Evolutionary conservation across 2,113 vertebrate species (phyloP).

Genomic region (Crypturellus undulatus): DNA sequence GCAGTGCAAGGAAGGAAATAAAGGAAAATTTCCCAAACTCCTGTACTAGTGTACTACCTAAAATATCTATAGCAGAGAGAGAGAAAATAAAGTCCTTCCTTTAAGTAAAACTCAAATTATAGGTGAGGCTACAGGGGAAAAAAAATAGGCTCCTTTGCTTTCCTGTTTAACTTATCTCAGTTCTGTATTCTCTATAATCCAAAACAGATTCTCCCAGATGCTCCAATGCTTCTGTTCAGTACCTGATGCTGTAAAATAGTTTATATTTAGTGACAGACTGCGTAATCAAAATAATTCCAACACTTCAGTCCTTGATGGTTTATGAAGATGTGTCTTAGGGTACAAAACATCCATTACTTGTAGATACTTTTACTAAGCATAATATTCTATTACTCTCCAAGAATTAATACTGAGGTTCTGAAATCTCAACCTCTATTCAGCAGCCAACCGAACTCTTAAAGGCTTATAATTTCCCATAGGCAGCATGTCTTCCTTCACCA

Average conservation of each 20-base stretch:
- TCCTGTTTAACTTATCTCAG: neutral
- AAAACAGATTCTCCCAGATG: neutral
- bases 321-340: neutral
- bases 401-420: neutral
- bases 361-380: neutral
- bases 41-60: neutral
- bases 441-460: neutral
- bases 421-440: neutral
- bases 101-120: neutral
- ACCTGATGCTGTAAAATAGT: neutral
- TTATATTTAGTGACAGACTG: neutral
- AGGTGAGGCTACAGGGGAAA: neutral
- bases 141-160: neutral
- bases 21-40: neutral
- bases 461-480: neutral
- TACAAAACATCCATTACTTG: neutral
- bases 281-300: neutral
- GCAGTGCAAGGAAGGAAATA: neutral
- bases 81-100: neutral
- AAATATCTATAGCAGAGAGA: neutral
- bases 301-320: neutral
- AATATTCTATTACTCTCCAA: neutral
- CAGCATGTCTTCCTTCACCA: neutral
- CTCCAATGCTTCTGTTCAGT: neutral
- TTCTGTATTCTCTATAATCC: neutral